Conservation (phyloP, 2,888 invertebrate genomes). For the Malthinus seriepunctatus region DNA sequence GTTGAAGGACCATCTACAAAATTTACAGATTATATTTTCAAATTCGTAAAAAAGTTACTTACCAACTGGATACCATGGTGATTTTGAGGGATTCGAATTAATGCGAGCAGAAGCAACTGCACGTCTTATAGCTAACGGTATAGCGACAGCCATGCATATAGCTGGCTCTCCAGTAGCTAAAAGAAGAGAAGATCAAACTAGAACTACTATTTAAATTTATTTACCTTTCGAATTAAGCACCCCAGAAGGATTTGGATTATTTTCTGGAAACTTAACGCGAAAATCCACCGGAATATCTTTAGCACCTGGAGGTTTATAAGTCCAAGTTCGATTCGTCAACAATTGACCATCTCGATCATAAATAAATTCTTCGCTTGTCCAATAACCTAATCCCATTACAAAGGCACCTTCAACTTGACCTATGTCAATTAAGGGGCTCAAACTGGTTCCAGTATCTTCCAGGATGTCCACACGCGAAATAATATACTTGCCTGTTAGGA, state of each 20-base stretch:
- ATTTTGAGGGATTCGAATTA: neutral
- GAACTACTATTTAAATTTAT: neutral
- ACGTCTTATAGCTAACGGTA: neutral
- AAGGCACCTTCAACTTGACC: neutral
- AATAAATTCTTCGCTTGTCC: neutral
- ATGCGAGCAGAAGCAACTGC: neutral
- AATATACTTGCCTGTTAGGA: slow-evolving; percentile 52
- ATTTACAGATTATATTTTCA: neutral
- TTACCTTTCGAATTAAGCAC: neutral
- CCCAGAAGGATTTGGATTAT: neutral
- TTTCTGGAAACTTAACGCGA: neutral
- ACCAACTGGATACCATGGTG: neutral
- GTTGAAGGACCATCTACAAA: neutral
- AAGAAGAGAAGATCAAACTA: neutral
- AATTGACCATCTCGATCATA: neutral
- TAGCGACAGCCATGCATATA: neutral
- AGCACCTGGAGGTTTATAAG: neutral
- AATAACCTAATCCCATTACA: neutral
- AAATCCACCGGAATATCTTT: neutral
- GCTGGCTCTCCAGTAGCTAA: neutral
- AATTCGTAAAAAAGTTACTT: neutral
- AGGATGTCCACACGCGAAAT: neutral
- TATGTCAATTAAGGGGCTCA: neutral
- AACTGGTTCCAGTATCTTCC: neutral
- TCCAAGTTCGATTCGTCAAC: neutral